Evolutionary conservation across 2,888 invertebrate genomes (phyloP).

Genomic region (Microctonus aethiopoides): DNA sequence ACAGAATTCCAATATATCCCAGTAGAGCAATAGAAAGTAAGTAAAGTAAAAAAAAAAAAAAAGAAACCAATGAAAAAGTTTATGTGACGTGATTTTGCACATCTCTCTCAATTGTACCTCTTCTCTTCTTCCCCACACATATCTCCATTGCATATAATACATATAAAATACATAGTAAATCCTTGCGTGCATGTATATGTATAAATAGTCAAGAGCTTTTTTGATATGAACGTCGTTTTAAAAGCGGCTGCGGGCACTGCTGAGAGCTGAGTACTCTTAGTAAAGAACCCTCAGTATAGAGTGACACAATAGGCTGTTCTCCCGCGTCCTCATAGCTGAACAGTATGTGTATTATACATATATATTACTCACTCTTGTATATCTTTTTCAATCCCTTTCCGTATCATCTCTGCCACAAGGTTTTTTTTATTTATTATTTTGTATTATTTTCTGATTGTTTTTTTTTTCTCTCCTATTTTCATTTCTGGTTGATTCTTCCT

Average conservation of each 20-base stretch:
- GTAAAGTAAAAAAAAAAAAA: too few relatives aligned
- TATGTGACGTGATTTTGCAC: conserved; percentile 9
- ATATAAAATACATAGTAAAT: neutral
- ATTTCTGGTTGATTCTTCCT: conserved; percentile 1
- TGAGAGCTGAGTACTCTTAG: conserved; percentile 23
- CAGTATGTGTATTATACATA: too few relatives aligned
- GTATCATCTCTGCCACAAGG: conserved; percentile 2
- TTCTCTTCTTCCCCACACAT: neutral
- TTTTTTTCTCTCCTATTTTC: neutral
- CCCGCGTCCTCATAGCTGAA: too few relatives aligned
- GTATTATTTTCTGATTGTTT: neutral
- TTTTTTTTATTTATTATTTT: neutral
- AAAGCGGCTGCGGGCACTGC: conserved; percentile 19
- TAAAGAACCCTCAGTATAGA: conserved; percentile 8
- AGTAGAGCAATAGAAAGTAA: conserved; percentile 1
- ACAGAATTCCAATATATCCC: conserved; percentile 27
- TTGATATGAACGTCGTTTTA: conserved; percentile 21
- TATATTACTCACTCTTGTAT: neutral
- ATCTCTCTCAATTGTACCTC: neutral
- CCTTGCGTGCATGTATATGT: neutral
- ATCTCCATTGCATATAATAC: neutral
- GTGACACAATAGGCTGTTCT: conserved; percentile 31
- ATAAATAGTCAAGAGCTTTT: conserved; percentile 6
- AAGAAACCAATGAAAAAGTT: neutral
- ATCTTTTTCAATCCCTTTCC: conserved; percentile 13